phyloP scores from a whole-genome alignment of 2,797 vertebrate genomes.

The Emys orbicularis region DNA sequence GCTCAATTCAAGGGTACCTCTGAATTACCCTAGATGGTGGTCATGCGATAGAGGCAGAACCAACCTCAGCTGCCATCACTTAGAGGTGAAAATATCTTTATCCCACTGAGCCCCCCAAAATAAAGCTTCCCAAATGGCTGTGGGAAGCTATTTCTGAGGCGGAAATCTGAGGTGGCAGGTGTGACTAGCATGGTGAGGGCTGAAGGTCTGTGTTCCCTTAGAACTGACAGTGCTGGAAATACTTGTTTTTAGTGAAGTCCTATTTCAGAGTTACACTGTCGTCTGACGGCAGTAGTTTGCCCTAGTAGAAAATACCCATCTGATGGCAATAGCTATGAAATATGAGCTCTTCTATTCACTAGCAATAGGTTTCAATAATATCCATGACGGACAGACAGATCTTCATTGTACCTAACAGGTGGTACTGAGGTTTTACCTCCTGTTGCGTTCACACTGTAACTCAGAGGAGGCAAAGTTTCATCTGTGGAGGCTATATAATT shows the following conservation, averaged over 20 bases:
- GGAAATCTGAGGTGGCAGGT: not conserved
- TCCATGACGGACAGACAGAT: too few species aligned
- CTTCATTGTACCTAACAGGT: not conserved
- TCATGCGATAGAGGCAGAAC: not conserved
- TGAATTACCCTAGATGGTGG: too few species aligned
- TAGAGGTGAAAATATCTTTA: not conserved
- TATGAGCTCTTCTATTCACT: not conserved
- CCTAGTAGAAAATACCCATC: not conserved
- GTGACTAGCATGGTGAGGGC: not conserved
- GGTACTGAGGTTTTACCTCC: not conserved
- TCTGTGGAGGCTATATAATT: not conserved
- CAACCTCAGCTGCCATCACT: not conserved
- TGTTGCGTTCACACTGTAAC: not conserved
- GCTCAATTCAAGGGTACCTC: not conserved
- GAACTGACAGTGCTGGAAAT: not conserved
- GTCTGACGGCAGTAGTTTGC: not conserved
- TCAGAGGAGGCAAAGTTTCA: not conserved
- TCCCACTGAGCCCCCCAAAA: not conserved
- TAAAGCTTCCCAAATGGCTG: not conserved
- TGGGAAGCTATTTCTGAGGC: not conserved
- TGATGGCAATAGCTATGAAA: not conserved
- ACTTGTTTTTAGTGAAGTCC: not conserved
- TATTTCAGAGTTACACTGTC: not conserved
- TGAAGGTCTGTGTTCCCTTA: not conserved
- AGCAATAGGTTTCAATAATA: not conserved